These are phyloP conservation scores for Melanaphis sacchari DNA, from an alignment of 1,140 invertebrate species.

Conservation along the genomic window DNA sequence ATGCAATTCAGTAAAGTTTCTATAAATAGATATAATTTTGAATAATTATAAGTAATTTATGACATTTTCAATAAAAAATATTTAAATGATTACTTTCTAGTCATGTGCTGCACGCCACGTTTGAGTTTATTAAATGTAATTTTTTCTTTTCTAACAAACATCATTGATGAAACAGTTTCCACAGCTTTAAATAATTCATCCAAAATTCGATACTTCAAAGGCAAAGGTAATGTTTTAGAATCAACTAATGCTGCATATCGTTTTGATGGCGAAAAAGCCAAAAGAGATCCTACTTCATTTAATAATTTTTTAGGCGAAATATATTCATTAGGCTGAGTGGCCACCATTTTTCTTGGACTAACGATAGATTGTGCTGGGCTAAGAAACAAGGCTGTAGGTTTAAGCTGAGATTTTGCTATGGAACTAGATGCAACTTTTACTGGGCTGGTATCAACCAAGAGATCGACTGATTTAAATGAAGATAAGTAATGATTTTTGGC, in stretches of 20 bases:
- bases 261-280: conserved; percentile 69
- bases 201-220: conserved; percentile 81
- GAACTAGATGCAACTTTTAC: conserved; percentile 25
- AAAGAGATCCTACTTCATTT: conserved; percentile 67
- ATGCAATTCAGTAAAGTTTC: conserved; percentile 80
- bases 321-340: conserved; percentile 58
- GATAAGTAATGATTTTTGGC: conserved; percentile 53
- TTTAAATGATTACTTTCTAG: conserved; percentile 67
- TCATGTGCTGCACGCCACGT: conserved; percentile 83
- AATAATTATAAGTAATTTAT: neutral
- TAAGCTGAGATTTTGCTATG: neutral
- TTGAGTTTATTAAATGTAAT: conserved; percentile 89
- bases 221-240: conserved; percentile 73
- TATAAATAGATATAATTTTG: conserved; percentile 62
- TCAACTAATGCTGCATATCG: conserved; percentile 68
- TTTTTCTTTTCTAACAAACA: conserved; percentile 85
- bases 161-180: conserved; percentile 84
- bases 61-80: neutral
- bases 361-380: conserved; percentile 29
- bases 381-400: conserved; percentile 20
- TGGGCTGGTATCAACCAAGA: conserved; percentile 34
- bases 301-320: conserved; percentile 64
- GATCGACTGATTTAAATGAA: conserved; percentile 51
- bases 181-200: conserved; percentile 82
- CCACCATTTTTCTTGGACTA: conserved; percentile 15